A percentile compares a stretch with the other conserved stretches of the same genome.
phyloP scores from a whole-genome alignment of 2,113 vertebrate species.

The Gymnobelideus leadbeateri region DNA sequence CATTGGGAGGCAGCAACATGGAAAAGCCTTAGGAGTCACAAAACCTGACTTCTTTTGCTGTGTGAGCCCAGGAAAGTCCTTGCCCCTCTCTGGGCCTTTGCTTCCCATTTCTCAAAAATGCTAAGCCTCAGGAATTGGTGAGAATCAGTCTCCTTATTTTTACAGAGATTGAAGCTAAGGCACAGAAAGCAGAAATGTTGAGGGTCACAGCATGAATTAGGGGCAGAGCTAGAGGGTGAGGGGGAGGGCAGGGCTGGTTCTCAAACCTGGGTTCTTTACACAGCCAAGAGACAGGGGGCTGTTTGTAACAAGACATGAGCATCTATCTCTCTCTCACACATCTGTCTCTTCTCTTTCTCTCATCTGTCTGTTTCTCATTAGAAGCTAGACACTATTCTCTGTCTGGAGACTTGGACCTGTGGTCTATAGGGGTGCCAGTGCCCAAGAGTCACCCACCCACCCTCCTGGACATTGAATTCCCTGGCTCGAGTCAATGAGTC shows the following conservation, averaged over 20 bases:
- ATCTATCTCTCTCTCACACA: background rate
- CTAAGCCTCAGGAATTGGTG: background rate
- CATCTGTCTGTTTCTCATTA: background rate
- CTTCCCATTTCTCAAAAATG: background rate
- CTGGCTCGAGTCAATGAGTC: background rate
- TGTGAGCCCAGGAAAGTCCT: background rate
- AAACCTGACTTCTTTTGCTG: background rate
- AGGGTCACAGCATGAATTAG: background rate
- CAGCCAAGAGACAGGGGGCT: too few species aligned
- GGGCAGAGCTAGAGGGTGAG: background rate
- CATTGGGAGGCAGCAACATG: background rate
- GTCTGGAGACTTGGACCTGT: background rate
- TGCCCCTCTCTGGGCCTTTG: background rate
- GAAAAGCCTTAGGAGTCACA: background rate
- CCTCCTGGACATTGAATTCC: background rate
- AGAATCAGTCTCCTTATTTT: background rate
- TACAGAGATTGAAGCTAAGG: background rate
- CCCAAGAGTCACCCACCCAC: too few species aligned
- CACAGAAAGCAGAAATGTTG: background rate
- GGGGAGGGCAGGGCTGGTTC: background rate
- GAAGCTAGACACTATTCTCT: background rate
- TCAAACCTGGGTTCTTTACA: background rate
- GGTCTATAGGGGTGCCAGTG: background rate
- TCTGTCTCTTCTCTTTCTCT: background rate
- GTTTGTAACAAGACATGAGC: too few species aligned